phyloP scores from a whole-genome alignment of 2,888 invertebrate genomes.

The Drosophila tripunctata region DNA sequence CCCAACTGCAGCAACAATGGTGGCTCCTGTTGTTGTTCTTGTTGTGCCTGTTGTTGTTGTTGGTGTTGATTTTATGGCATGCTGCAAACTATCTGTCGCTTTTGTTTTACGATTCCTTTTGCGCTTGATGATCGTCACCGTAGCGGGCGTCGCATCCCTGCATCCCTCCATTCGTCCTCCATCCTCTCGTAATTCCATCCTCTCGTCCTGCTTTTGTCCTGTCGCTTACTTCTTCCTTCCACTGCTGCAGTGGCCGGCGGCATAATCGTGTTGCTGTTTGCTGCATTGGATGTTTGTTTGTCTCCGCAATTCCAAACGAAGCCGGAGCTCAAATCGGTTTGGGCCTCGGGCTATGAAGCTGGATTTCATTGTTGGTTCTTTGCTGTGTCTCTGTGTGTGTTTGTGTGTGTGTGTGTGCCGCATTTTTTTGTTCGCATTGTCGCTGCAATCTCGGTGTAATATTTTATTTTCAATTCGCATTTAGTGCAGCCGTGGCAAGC shows the following conservation, averaged over 20 bases:
- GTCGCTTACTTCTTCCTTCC: neutral
- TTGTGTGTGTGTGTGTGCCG: neutral
- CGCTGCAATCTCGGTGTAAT: slow-evolving; percentile 75
- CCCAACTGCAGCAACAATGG: slow-evolving; percentile 46
- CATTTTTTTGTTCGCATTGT: slow-evolving; percentile 41
- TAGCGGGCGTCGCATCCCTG: slow-evolving; percentile 31
- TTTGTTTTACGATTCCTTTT: slow-evolving; percentile 79
- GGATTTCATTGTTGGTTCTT: slow-evolving; percentile 55
- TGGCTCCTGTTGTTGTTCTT: slow-evolving; percentile 16
- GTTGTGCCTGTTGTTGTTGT: slow-evolving; percentile 34
- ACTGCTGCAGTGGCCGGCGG: slow-evolving; percentile 46
- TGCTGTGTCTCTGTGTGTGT: slow-evolving; percentile 6
- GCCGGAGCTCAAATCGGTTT: slow-evolving; percentile 7
- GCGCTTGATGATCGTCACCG: slow-evolving; percentile 72
- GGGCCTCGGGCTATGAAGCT: slow-evolving; percentile 16
- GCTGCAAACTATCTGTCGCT: slow-evolving; percentile 77
- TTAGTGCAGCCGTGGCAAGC: slow-evolving; percentile 67
- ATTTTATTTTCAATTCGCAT: slow-evolving; percentile 80
- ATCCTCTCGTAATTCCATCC: no score
- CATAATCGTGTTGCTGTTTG: slow-evolving; percentile 74
- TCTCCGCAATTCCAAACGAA: slow-evolving; percentile 54
- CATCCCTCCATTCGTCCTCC: slow-evolving; percentile 25
- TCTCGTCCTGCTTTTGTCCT: neutral
- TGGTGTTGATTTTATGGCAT: slow-evolving; percentile 62
- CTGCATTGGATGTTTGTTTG: slow-evolving; percentile 75